A percentile compares a stretch with the other conserved stretches of the same genome.
phyloP scores from a whole-genome alignment of 2,113 vertebrate genomes.

The Pyxicephalus adspersus region DNA sequence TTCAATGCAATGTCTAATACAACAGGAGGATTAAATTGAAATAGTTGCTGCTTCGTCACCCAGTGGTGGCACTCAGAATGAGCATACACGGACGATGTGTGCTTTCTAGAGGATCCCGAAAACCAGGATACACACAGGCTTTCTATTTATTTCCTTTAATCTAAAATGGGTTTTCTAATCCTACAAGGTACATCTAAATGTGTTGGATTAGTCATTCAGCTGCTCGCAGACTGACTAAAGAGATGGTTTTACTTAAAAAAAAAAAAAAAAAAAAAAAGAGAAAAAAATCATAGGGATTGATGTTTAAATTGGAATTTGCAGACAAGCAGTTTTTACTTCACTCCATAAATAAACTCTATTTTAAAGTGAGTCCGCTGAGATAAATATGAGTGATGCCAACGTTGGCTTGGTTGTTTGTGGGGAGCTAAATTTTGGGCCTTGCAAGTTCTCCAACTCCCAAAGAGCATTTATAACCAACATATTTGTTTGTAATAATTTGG shows the following conservation, averaged over 20 bases:
- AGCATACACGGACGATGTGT: constrained; percentile 7
- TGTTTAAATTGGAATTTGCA: neutral
- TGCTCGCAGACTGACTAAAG: neutral
- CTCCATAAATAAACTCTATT: neutral
- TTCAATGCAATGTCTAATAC: neutral
- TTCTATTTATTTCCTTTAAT: neutral
- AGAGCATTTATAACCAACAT: too few relatives aligned
- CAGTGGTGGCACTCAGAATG: neutral
- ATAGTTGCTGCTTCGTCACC: neutral
- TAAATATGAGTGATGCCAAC: too few relatives aligned
- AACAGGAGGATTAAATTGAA: constrained; percentile 6
- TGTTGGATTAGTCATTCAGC: neutral
- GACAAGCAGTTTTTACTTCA: neutral
- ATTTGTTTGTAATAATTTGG: too few relatives aligned
- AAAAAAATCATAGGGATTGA: neutral
- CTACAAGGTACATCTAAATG: neutral
- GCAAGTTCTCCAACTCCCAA: too few relatives aligned
- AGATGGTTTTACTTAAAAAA: neutral
- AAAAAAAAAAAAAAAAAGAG: neutral
- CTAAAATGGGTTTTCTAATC: neutral
- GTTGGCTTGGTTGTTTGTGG: too few relatives aligned
- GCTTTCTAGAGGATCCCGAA: neutral
- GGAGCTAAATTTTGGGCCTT: too few relatives aligned
- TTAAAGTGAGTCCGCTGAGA: too few relatives aligned
- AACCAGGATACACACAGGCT: neutral